Evolutionary conservation across 2,113 vertebrate genomes (phyloP).

Genomic region (Muscicapa adusta): DNA sequence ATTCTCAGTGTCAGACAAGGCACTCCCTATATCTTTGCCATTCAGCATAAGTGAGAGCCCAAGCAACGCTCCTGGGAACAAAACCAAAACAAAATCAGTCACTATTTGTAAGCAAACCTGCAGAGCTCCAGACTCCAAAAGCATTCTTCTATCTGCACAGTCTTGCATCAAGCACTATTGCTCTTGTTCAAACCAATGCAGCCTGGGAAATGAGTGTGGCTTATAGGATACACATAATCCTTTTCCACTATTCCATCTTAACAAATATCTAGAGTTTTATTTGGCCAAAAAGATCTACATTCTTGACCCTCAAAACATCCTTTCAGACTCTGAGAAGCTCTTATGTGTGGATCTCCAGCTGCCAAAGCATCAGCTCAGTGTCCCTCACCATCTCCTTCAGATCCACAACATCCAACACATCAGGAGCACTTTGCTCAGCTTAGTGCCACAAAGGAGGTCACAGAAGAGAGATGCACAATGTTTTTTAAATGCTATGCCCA

Average conservation of each 20-base stretch:
- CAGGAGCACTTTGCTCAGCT: neutral
- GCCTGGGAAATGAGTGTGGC: neutral
- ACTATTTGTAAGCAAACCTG: neutral
- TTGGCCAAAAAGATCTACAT: neutral
- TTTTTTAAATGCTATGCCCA: neutral
- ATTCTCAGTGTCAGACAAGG: slow-evolving; percentile 80
- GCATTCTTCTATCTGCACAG: neutral
- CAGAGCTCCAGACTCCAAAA: neutral
- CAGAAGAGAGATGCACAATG: fast-evolving
- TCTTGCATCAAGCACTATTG: neutral
- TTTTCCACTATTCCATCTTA: neutral
- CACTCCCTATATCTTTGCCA: slow-evolving; percentile 86
- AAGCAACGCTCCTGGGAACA: slow-evolving; percentile 80
- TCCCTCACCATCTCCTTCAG: neutral
- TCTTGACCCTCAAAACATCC: neutral
- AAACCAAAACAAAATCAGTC: neutral
- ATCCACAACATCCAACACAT: neutral
- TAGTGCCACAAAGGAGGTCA: neutral
- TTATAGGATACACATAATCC: neutral
- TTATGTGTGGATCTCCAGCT: neutral
- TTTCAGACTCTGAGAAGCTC: neutral
- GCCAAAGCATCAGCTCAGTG: neutral
- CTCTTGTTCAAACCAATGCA: neutral
- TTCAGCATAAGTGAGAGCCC: slow-evolving; percentile 91
- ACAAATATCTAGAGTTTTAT: neutral